Conservation (phyloP, 1,140 invertebrate genomes). For the Kradibia gibbosae region DNA sequence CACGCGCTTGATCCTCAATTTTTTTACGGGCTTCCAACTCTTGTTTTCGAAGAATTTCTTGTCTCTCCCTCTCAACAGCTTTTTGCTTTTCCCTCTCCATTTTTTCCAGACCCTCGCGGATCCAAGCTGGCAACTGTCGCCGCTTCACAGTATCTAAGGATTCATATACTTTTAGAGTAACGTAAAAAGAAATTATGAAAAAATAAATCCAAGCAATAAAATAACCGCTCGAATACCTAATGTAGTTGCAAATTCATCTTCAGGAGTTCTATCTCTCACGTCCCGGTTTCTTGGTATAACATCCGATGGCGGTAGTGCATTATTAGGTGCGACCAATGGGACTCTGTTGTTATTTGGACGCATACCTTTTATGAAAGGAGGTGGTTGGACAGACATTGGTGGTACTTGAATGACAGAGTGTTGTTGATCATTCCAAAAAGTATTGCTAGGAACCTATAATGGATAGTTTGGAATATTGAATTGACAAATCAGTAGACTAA, state of each 20-base stretch:
- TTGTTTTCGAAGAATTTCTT: conserved; percentile 78
- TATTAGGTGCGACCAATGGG: conserved; percentile 54
- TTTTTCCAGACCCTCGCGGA: conserved; percentile 95
- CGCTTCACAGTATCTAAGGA: conserved; percentile 88
- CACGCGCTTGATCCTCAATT: conserved; percentile 76
- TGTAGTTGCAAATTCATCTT: conserved; percentile 67
- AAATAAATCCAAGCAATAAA: conserved; percentile 26
- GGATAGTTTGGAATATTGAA: conserved; percentile 30
- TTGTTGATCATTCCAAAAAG: conserved; percentile 68
- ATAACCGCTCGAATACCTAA: conserved; percentile 61
- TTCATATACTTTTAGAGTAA: not conserved
- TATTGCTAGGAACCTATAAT: conserved; percentile 53
- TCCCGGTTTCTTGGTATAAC: conserved; percentile 63
- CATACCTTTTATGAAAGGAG: conserved; percentile 66
- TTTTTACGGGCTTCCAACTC: conserved; percentile 76
- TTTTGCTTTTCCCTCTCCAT: conserved; percentile 96
- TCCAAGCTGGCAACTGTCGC: conserved; percentile 94
- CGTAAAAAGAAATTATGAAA: conserved; percentile 15
- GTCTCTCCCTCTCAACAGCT: conserved; percentile 85
- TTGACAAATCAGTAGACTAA: not conserved
- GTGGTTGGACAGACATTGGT: conserved; percentile 43
- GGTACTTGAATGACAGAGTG: conserved; percentile 50
- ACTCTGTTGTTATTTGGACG: conserved; percentile 58
- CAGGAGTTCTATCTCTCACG: conserved; percentile 68
- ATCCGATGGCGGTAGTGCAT: conserved; percentile 15